Evolutionary conservation across 2,888 invertebrate genomes (phyloP).

Genomic region (Schizaphis graminum): DNA sequence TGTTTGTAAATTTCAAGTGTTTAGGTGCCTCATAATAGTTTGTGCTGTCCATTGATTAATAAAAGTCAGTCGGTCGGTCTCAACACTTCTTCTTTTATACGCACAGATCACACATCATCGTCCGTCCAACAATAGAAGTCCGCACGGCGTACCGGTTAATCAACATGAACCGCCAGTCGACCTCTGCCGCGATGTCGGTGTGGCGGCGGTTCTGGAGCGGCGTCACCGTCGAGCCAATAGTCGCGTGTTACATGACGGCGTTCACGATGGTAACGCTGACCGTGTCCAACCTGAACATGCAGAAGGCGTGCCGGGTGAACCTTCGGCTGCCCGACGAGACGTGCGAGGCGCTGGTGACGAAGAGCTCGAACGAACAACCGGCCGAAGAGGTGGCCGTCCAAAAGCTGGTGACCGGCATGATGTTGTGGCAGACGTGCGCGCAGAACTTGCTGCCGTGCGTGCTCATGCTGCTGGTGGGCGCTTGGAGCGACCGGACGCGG

Average conservation of each 20-base stretch:
- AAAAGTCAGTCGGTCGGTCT: too few relatives aligned
- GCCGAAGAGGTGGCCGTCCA: constrained; percentile 78
- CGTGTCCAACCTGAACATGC: constrained; percentile 86
- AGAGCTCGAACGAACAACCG: constrained; percentile 71
- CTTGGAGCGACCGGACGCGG: constrained; percentile 76
- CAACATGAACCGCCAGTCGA: not conserved
- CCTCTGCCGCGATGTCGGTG: not conserved
- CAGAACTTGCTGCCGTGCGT: constrained; percentile 86
- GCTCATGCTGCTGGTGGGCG: constrained; percentile 85
- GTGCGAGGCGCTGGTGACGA: constrained; percentile 82
- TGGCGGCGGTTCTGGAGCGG: constrained; percentile 74
- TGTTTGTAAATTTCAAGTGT: too few relatives aligned
- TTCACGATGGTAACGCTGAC: constrained; percentile 79
- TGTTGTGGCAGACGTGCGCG: constrained; percentile 87
- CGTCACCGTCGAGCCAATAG: constrained; percentile 82
- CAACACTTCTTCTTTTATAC: too few relatives aligned
- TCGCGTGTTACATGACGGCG: constrained; percentile 80
- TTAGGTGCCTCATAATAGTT: too few relatives aligned
- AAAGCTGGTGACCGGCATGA: constrained; percentile 83
- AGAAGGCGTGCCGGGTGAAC: constrained; percentile 89
- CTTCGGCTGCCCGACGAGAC: constrained; percentile 80
- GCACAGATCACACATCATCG: not conserved
- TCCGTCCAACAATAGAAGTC: not conserved
- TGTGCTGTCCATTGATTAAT: too few relatives aligned
- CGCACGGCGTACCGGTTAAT: too few relatives aligned